Percentiles rank a stretch among this genome's conserved stretches.
Evolutionary conservation across 2,113 vertebrate species (phyloP).

Genomic region (Eurystomus gularis): DNA sequence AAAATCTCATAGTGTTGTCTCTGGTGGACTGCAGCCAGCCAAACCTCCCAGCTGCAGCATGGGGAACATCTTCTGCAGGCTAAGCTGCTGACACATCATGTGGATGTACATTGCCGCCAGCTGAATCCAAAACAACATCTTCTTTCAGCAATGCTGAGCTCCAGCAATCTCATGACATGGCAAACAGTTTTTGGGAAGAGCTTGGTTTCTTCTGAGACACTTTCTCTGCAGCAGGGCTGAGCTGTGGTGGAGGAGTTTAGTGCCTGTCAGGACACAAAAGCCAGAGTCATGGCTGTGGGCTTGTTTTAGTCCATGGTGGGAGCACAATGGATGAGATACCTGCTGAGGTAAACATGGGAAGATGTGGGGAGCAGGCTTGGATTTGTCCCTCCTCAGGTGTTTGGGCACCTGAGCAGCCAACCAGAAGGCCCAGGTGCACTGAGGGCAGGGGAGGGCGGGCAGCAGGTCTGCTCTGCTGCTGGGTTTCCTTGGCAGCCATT

Average conservation of each 20-base stretch:
- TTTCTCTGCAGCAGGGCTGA: not conserved
- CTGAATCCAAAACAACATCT: accelerated
- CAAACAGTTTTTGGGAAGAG: not conserved
- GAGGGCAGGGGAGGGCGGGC: not conserved
- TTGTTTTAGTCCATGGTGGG: accelerated
- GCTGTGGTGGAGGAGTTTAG: accelerated
- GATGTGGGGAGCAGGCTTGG: accelerated
- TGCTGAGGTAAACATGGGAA: accelerated
- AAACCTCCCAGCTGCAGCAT: not conserved
- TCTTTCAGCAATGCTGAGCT: not conserved
- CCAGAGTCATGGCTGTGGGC: accelerated
- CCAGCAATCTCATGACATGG: not conserved
- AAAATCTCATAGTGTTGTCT: not conserved
- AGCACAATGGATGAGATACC: not conserved
- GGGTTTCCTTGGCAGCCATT: not conserved
- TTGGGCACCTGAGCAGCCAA: accelerated
- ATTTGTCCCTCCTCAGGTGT: not conserved
- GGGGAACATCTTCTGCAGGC: not conserved
- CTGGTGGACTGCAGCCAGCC: not conserved
- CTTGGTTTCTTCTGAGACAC: accelerated
- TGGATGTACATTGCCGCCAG: accelerated
- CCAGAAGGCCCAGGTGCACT: accelerated
- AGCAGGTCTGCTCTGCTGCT: accelerated
- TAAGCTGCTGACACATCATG: not conserved
- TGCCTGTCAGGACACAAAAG: not conserved